These are phyloP conservation scores for Drepanosiphum platanoidis DNA, from an alignment of 2,888 invertebrate genomes.

Conservation along the genomic window DNA sequence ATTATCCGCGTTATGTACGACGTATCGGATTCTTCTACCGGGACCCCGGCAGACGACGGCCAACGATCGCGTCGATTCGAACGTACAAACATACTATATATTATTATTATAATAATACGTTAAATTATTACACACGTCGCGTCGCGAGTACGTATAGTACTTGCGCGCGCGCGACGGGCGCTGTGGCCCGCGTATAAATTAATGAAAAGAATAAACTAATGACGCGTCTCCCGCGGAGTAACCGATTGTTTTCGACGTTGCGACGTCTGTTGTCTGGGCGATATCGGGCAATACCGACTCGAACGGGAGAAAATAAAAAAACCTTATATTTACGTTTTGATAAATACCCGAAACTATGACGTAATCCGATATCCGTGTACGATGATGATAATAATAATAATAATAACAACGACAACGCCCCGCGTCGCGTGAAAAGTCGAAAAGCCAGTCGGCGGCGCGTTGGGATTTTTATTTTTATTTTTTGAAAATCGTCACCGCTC, in stretches of 20 bases:
- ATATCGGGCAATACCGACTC: slow-evolving; percentile 57
- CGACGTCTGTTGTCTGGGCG: too few species aligned
- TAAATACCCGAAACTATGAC: background rate
- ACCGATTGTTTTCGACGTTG: slow-evolving; percentile 55
- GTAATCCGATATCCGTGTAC: slow-evolving; percentile 6
- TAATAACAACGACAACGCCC: too few species aligned
- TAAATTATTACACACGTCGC: too few species aligned
- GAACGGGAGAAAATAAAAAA: too few species aligned
- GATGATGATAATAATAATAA: too few species aligned
- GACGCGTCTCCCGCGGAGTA: slow-evolving; percentile 52
- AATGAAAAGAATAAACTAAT: slow-evolving; percentile 53
- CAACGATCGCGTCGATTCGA: slow-evolving; percentile 45
- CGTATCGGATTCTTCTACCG: slow-evolving; percentile 43
- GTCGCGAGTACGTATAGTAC: background rate
- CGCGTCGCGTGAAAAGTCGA: background rate
- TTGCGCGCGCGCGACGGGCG: background rate
- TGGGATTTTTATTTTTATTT: background rate
- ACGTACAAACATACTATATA: background rate
- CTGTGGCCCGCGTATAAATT: slow-evolving; percentile 30
- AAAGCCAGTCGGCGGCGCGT: background rate
- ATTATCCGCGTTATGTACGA: background rate
- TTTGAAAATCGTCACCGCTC: background rate
- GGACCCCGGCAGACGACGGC: slow-evolving; percentile 29
- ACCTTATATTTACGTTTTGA: background rate
- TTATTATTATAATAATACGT: too few species aligned